A percentile compares a stretch with the other conserved stretches of the same genome.
Evolutionary conservation across 2,797 vertebrate species (phyloP).

Genomic region (Cynodonichthys magdalenae): DNA sequence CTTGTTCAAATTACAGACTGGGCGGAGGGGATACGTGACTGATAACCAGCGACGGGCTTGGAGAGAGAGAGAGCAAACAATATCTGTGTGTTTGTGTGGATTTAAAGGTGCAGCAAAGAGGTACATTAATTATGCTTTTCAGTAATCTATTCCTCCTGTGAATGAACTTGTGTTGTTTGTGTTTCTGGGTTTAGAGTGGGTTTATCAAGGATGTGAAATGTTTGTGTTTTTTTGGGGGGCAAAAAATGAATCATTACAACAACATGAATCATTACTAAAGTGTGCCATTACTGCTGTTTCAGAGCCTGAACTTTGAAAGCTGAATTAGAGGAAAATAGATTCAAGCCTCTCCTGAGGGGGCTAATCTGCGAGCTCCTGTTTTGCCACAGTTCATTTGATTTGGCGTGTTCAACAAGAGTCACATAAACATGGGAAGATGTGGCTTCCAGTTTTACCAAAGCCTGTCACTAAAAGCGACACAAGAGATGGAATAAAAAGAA

Average conservation of each 20-base stretch:
- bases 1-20: conserved; percentile 58
- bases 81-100: conserved; percentile 15
- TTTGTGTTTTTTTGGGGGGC: conserved; percentile 20
- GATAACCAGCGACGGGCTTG: conserved; percentile 54
- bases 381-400: conserved; percentile 24
- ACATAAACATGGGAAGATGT: conserved; percentile 30
- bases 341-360: conserved; percentile 21
- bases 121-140: conserved; percentile 50
- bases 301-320: conserved; percentile 37
- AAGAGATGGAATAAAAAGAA: conserved; percentile 22
- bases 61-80: conserved; percentile 38
- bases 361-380: conserved; percentile 29
- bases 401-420: conserved; percentile 18
- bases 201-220: conserved; percentile 37
- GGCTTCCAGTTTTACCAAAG: conserved; percentile 29
- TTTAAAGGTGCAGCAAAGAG: conserved; percentile 39
- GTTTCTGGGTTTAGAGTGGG: not conserved
- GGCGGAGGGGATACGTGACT: conserved; percentile 54
- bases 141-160: conserved; percentile 39
- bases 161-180: conserved; percentile 27
- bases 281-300: conserved; percentile 34
- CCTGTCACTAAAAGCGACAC: conserved; percentile 4
- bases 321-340: conserved; percentile 44
- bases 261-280: conserved; percentile 44
- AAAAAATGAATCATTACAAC: conserved; percentile 50